Percentiles rank a stretch among this genome's conserved stretches.
phyloP scores from a whole-genome alignment of 2,797 vertebrate genomes.

The Argya squamiceps region DNA sequence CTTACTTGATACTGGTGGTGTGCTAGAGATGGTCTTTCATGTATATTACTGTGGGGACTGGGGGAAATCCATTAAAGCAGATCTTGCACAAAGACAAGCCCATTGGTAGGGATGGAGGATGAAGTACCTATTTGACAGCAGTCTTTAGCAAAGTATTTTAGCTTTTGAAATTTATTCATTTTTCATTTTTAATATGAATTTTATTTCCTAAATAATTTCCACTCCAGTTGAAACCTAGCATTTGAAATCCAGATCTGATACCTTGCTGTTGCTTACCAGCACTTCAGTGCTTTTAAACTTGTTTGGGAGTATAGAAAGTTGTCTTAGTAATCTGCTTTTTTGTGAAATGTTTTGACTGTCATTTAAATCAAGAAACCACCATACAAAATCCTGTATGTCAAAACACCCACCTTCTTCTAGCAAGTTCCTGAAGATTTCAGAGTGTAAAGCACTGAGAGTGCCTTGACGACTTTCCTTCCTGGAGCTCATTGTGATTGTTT shows the following conservation, averaged over 20 bases:
- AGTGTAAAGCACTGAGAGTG: background rate
- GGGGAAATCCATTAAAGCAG: background rate
- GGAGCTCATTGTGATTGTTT: background rate
- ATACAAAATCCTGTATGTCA: background rate
- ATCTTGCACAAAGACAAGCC: background rate
- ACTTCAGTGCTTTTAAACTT: background rate
- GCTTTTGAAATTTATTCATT: background rate
- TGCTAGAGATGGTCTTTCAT: background rate
- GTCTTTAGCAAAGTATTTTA: background rate
- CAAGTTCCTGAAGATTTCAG: background rate
- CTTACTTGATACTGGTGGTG: background rate
- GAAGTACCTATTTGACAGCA: background rate
- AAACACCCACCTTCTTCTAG: background rate
- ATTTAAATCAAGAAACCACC: background rate
- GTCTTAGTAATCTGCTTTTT: background rate
- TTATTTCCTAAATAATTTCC: background rate
- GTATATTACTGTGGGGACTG: background rate
- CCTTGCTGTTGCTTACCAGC: background rate
- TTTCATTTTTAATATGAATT: background rate
- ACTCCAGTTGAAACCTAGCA: background rate
- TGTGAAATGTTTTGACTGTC: background rate
- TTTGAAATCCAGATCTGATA: background rate
- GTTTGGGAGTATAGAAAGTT: background rate
- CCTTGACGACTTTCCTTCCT: background rate
- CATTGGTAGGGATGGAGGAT: accelerated